Evolutionary conservation across 2,113 vertebrate species (phyloP).

Genomic region (Talpa occidentalis): DNA sequence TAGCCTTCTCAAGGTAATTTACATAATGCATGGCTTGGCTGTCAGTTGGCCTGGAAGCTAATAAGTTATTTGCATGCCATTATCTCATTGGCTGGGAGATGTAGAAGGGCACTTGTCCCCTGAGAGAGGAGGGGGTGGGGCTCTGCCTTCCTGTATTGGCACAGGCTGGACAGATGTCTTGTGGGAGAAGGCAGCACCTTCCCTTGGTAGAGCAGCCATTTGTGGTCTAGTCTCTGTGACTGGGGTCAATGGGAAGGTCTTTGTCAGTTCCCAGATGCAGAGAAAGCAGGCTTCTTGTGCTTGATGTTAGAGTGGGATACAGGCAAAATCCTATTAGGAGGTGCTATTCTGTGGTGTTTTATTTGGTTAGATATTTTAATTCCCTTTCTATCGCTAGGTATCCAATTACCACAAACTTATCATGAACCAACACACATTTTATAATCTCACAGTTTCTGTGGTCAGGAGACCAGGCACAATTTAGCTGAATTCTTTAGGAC

Average conservation of each 20-base stretch:
- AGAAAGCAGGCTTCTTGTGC: neutral
- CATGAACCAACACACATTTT: neutral
- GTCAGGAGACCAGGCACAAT: neutral
- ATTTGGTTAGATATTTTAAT: neutral
- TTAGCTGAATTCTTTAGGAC: neutral
- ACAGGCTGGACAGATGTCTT: conserved; percentile 54
- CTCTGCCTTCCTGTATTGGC: conserved; percentile 18
- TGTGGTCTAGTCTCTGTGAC: neutral
- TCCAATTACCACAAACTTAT: neutral
- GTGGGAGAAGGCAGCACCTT: neutral
- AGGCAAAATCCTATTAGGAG: neutral
- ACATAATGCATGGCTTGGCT: neutral
- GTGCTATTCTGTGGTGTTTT: neutral
- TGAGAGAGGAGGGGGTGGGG: conserved; percentile 11
- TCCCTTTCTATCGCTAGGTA: neutral
- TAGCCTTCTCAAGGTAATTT: neutral
- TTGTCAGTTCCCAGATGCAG: neutral
- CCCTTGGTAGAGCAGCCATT: neutral
- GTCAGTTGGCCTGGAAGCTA: neutral
- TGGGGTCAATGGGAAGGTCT: neutral
- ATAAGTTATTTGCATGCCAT: neutral
- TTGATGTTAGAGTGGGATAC: neutral
- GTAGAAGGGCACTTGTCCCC: conserved; percentile 63
- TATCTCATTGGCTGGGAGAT: conserved; percentile 15
- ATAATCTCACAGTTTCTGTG: neutral